phyloP scores from a whole-genome alignment of 1,140 invertebrate species.

The Ruditapes philippinarum region DNA sequence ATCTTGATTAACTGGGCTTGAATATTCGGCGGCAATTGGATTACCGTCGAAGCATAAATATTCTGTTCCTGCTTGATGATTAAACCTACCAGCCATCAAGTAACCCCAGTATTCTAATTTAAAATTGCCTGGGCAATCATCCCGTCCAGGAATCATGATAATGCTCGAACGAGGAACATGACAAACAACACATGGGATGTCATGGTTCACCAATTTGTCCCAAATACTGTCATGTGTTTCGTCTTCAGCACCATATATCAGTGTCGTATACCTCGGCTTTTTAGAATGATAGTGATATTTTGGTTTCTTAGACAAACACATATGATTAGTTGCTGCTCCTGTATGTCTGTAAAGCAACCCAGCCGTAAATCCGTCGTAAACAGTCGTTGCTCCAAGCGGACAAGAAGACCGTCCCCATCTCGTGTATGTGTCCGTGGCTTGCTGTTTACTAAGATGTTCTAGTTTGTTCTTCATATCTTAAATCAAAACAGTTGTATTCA shows the following conservation, averaged over 20 bases:
- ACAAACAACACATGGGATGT: constrained; percentile 72
- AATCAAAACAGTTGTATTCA: no score
- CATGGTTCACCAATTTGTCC: constrained; percentile 32
- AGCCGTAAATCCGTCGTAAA: constrained; percentile 15
- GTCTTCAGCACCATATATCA: neutral
- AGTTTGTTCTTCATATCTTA: no score
- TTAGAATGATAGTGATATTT: neutral
- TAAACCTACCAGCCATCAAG: constrained; percentile 61
- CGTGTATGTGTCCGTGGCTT: neutral
- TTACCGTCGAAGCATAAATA: constrained; percentile 70
- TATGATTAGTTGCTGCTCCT: neutral
- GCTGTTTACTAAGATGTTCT: no score
- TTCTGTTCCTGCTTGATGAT: neutral
- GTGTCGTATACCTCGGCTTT: neutral
- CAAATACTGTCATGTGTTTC: neutral
- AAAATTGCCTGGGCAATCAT: constrained; percentile 65
- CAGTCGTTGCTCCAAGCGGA: neutral
- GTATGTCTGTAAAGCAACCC: neutral
- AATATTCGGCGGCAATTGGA: constrained; percentile 33
- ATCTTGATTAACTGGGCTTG: constrained; percentile 20
- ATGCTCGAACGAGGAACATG: neutral
- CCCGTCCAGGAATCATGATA: constrained; percentile 74
- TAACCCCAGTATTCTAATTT: constrained; percentile 71
- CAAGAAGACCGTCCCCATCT: constrained; percentile 30
- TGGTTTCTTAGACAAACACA: constrained; percentile 16